A percentile compares a stretch with the other conserved stretches of the same genome.
These are phyloP conservation scores for Mus spicilegus DNA, from an alignment of 2,113 vertebrate species.

Conservation along the genomic window DNA sequence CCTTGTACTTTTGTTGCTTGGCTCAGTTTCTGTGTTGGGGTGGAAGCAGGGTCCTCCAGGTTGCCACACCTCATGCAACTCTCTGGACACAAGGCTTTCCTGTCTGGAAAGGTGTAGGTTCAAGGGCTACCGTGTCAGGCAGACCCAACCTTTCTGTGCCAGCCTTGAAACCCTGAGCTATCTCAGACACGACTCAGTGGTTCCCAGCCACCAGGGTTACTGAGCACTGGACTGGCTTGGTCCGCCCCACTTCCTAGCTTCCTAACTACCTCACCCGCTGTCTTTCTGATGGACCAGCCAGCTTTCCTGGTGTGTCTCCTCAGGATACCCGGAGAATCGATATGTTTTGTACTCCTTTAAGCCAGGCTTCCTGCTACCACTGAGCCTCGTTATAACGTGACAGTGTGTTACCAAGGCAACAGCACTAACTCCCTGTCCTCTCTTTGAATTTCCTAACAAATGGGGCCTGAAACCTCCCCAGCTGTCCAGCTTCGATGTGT, in stretches of 20 bases:
- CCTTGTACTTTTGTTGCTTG: accelerated
- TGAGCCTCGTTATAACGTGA: slow-evolving; percentile 56
- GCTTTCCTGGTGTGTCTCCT: neutral
- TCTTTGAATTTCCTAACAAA: slow-evolving; percentile 63
- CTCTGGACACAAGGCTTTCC: neutral
- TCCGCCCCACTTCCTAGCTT: accelerated
- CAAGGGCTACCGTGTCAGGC: neutral
- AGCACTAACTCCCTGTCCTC: slow-evolving; percentile 62
- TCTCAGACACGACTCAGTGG: accelerated
- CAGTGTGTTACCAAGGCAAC: slow-evolving; percentile 72
- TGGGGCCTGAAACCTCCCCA: neutral
- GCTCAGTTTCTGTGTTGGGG: neutral
- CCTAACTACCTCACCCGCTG: neutral
- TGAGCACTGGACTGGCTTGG: neutral
- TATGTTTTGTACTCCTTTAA: slow-evolving; percentile 50
- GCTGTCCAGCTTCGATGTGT: neutral
- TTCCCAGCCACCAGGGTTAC: accelerated
- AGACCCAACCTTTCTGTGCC: accelerated
- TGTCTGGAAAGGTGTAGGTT: accelerated
- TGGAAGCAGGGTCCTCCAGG: neutral
- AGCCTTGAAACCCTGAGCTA: neutral
- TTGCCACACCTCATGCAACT: neutral
- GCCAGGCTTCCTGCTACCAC: slow-evolving; percentile 21
- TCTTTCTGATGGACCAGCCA: neutral
- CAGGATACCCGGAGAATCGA: neutral